Evolutionary conservation across 2,113 vertebrate genomes (phyloP).

Genomic region (Ailurus styani): DNA sequence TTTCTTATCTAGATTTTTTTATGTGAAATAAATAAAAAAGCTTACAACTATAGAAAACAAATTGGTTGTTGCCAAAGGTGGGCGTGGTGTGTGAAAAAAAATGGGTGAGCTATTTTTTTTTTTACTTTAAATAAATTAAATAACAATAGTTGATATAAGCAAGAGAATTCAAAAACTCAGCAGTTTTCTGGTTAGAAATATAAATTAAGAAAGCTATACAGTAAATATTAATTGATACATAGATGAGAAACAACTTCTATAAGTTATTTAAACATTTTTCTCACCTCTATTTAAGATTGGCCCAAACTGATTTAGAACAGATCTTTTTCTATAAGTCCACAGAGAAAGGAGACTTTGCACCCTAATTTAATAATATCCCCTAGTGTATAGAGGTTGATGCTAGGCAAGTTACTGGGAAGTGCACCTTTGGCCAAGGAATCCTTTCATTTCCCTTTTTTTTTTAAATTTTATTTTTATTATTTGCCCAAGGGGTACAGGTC

Average conservation of each 20-base stretch:
- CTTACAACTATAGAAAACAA: neutral
- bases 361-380: neutral
- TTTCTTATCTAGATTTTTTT: neutral
- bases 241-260: neutral
- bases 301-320: neutral
- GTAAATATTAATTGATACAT: neutral
- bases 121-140: neutral
- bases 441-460: neutral
- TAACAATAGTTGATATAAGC: neutral
- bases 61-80: neutral
- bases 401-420: neutral
- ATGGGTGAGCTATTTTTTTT: neutral
- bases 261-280: neutral
- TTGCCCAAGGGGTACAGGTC: too few species aligned
- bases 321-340: neutral
- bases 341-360: neutral
- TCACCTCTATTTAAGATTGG: neutral
- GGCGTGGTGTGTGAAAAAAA: neutral
- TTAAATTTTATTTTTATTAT: too few species aligned
- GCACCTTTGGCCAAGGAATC: neutral
- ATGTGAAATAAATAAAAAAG: neutral
- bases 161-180: neutral
- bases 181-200: constrained; percentile 34
- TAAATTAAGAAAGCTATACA: neutral
- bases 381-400: neutral